These are phyloP conservation scores for Seriola rivoliana DNA, from an alignment of 2,113 vertebrate genomes.

Conservation along the genomic window DNA sequence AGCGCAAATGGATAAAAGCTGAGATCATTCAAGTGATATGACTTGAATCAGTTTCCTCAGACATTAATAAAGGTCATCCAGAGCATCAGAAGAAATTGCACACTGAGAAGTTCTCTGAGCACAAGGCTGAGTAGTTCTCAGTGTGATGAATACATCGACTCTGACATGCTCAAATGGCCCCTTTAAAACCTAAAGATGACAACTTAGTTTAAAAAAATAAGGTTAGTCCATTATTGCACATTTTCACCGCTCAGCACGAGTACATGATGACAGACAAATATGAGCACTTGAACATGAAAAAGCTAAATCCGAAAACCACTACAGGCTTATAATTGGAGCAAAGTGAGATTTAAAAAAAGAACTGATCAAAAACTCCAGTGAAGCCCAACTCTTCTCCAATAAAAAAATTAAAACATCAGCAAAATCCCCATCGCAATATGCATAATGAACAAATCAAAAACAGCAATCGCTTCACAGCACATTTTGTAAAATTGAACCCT, in stretches of 20 bases:
- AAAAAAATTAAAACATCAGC: background rate
- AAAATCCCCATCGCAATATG: constrained; percentile 14
- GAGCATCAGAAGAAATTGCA: background rate
- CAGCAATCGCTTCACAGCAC: background rate
- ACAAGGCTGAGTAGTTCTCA: background rate
- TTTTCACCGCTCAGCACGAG: background rate
- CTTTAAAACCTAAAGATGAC: background rate
- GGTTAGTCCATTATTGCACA: background rate
- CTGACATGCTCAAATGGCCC: background rate
- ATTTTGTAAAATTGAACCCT: background rate
- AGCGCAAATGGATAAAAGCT: background rate
- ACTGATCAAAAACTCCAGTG: background rate
- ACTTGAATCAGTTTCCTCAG: background rate
- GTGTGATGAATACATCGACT: background rate
- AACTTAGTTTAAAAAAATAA: background rate
- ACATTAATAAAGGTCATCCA: background rate
- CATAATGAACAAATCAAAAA: constrained; percentile 20
- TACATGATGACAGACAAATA: background rate
- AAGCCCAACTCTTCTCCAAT: constrained; percentile 26
- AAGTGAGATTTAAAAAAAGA: background rate
- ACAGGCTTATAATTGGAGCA: background rate
- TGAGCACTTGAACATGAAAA: background rate
- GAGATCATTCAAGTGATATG: background rate
- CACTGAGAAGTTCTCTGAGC: no score
- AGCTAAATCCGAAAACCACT: background rate